Base-by-base conservation (phyloP, 2,797 vertebrate species). In the Melanotaenia nigrans region DNA sequence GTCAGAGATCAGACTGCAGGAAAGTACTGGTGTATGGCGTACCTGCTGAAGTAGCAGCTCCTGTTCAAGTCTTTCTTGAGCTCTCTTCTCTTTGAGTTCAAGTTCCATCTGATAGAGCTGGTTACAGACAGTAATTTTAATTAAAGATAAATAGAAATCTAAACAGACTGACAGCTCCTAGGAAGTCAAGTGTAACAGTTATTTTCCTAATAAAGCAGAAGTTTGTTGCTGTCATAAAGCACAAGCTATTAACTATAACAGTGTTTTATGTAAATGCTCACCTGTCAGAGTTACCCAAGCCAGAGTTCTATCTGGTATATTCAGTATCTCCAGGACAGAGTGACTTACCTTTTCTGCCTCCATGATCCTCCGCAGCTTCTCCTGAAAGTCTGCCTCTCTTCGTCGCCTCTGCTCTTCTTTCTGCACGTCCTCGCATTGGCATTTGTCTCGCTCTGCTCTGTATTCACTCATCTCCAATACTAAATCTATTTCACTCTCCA, bases 31-130 rank as follows among this genome's bases (percentile, higher is more conserved):
- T 68, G 88, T 16, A 7, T 57, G 7, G 1, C 55, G 0, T 33
- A 98, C 97, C 95, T 96, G 85, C 49, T 93, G 95, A 30, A 94
- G 83, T 70, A 78, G 85, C 42, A 93, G 70, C 86, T 96, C 95
- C 65, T 93, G 68, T 70, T 93, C 87, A 81, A 96, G 93, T 69
- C 78, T 83, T 62, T 95, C 84, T 71, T 95, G 89, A 81, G 92
- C 90, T 73, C 88, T 87, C 38, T 71, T 81, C 59, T 92, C 76
- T 65, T 92, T 90, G 42, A 90, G 62, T 86, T 95, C 92, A 49
- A 94, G 79, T 49, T 88, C 88, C 71, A 77, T 68, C 58, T 95
- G 91, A 5, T 80, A 77, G 78, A 92, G 75, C 96, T 97, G 87
- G 47, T 81, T 1, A 68, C 9, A 69, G 10, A 40, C 54, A 61